Percentiles rank a stretch among this genome's conserved stretches.
Conservation (phyloP, 2,888 invertebrate species). For the Macaria notata region DNA sequence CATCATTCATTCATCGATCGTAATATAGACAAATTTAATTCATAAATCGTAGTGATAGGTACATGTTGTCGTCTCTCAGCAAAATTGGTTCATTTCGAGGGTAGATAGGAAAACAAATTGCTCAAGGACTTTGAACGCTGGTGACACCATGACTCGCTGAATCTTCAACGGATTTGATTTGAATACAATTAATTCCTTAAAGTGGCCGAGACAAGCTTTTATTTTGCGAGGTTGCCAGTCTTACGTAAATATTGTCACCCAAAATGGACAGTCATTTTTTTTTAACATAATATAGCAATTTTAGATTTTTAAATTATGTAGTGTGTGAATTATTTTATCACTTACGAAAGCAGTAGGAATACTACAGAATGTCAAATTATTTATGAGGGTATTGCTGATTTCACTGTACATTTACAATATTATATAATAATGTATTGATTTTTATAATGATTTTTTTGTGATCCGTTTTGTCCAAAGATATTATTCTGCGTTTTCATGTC, state of each 20-base stretch:
- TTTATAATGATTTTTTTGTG: slow-evolving; percentile 40
- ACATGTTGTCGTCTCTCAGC: not conserved
- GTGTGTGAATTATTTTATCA: slow-evolving; percentile 14
- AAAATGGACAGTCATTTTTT: too few relatives aligned
- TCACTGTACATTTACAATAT: slow-evolving; percentile 16
- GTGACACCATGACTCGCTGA: slow-evolving; percentile 30
- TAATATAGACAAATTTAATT: not conserved
- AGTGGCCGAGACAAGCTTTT: slow-evolving; percentile 6
- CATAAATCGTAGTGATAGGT: not conserved
- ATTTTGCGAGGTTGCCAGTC: slow-evolving; percentile 9
- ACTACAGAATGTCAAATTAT: not conserved
- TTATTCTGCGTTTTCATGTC: slow-evolving; percentile 32
- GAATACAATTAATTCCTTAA: slow-evolving; percentile 12
- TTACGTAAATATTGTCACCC: not conserved
- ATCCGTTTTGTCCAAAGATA: slow-evolving; percentile 58
- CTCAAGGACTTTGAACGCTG: slow-evolving; percentile 38
- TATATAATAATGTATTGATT: slow-evolving; percentile 21
- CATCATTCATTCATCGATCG: not conserved
- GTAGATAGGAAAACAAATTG: slow-evolving; percentile 38
- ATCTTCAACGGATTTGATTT: slow-evolving; percentile 10
- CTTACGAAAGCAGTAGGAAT: slow-evolving; percentile 6
- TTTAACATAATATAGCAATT: not conserved
- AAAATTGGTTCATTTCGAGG: slow-evolving; percentile 15
- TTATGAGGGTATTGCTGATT: slow-evolving; percentile 1
- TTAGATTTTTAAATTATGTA: slow-evolving; percentile 24